Evolutionary conservation across 2,113 vertebrate species (phyloP), one percentile per base, ranked within the genome.

Genomic region (Macrotus californicus): DNA sequence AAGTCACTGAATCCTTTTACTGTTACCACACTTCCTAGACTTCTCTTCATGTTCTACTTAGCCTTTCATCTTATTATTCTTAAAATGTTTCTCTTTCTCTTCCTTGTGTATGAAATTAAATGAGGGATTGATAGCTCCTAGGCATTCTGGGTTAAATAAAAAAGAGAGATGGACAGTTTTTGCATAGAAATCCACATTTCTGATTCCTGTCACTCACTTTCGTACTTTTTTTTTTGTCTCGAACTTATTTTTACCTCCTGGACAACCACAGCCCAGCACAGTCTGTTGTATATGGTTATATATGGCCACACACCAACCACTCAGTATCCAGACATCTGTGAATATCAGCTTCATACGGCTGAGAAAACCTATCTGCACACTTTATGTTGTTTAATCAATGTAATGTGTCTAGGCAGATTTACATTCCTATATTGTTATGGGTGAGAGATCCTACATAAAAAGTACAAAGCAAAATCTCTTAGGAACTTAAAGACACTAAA

Each of bases 341-440:
- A 91, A 85, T 72, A 77, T 48, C 61, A 70, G 19, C 26, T 83
- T 94, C 94, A 66, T 81, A 87, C 50, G 87, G 34, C 89, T 89
- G 91, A 90, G 48, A 90, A 80, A 85, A 95, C 84, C 82, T 87
- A 89, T 41, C 75, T 90, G 34, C 6, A 6, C 29, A 46, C 48
- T 80, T 86, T 92, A 82, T 86, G 52, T 31, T 89, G 73, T 92
- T 94, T 90, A 92, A 87, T 92, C 54, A 94, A 75, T 64, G 87
- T 76, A 61, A 82, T 83, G 34, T 76, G 70, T 87, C 43, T 36
- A 93, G 59, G 67, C 14, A 94, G 52, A 93, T 73, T 93, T 89
- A 75, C 9, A 87, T 39, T 69, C 26, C 43, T 46, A 59, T 10
- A n/a, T 64, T 87, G 43, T 72, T 91, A 19, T 3, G 3, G 9